These are phyloP conservation scores for Embiotoca jacksoni DNA, from an alignment of 2,113 vertebrate genomes.

Conservation along the genomic window DNA sequence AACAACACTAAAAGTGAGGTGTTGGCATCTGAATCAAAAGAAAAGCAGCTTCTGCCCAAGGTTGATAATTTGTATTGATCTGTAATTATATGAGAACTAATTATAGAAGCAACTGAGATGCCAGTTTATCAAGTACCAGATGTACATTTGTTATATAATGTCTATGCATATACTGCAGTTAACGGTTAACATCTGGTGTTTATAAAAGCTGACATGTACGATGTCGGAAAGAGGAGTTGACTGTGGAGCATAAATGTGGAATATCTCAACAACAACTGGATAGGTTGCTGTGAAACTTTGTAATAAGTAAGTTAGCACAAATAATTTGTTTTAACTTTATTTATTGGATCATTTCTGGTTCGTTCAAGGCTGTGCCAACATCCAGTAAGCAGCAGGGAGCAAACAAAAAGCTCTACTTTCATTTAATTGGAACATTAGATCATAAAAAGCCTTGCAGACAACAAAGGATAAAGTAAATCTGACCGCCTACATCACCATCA, in stretches of 20 bases:
- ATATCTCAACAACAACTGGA: not conserved
- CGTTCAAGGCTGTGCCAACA: not conserved
- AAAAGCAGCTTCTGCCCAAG: not conserved
- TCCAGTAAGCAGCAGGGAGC: too few species aligned
- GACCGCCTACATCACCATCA: too few species aligned
- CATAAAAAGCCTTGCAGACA: too few species aligned
- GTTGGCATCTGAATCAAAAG: not conserved
- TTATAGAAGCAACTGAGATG: not conserved
- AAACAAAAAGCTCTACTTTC: not conserved
- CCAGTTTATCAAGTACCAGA: not conserved
- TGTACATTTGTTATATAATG: not conserved
- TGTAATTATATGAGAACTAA: not conserved
- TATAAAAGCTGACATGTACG: not conserved
- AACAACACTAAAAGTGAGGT: constrained; percentile 14
- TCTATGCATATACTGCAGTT: not conserved
- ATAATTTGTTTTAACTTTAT: not conserved
- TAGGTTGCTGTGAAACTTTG: not conserved
- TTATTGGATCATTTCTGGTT: too few species aligned
- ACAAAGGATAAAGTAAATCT: too few species aligned
- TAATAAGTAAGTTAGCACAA: not conserved
- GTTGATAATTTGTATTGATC: not conserved
- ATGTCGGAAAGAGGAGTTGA: constrained; percentile 20
- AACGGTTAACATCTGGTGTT: not conserved
- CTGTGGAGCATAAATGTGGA: not conserved
- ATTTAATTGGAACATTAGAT: not conserved